A percentile compares a stretch with the other conserved stretches of the same genome.
These are phyloP conservation scores for Notiomystis cincta DNA, from an alignment of 2,113 vertebrate species.

Conservation along the genomic window DNA sequence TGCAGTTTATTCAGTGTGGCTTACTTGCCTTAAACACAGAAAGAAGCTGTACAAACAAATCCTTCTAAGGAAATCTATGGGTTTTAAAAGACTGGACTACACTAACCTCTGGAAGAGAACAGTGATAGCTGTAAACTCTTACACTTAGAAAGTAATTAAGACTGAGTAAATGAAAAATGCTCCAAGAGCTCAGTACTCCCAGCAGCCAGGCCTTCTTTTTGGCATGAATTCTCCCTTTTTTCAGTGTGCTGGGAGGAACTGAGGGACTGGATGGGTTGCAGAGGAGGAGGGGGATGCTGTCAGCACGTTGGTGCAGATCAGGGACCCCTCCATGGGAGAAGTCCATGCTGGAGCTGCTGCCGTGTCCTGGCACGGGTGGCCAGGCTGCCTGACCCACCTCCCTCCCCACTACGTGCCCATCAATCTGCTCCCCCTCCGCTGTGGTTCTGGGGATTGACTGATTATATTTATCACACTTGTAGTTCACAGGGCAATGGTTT, in stretches of 20 bases:
- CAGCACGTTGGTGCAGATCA: neutral
- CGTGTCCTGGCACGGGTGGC: fast-evolving
- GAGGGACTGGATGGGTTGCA: neutral
- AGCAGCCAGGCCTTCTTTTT: neutral
- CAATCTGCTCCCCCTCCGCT: neutral
- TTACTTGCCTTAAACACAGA: neutral
- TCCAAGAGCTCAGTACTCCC: neutral
- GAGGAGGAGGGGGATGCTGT: neutral
- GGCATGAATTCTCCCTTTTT: neutral
- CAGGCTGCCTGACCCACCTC: neutral
- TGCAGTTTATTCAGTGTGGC: neutral
- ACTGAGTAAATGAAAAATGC: neutral
- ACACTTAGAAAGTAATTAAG: conserved; percentile 3
- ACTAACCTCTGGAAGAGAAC: neutral
- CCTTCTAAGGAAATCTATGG: conserved; percentile 24
- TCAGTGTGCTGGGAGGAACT: neutral
- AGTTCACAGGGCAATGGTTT: conserved; percentile 67
- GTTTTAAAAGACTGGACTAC: neutral
- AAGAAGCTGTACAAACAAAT: conserved; percentile 27
- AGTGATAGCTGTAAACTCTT: neutral
- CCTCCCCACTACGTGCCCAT: neutral
- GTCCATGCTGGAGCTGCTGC: neutral
- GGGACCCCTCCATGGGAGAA: neutral
- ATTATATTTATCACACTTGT: conserved; percentile 59
- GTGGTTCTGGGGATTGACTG: conserved; percentile 39